phyloP scores from a whole-genome alignment of 2,888 invertebrate species.

The Tigriopus californicus region DNA sequence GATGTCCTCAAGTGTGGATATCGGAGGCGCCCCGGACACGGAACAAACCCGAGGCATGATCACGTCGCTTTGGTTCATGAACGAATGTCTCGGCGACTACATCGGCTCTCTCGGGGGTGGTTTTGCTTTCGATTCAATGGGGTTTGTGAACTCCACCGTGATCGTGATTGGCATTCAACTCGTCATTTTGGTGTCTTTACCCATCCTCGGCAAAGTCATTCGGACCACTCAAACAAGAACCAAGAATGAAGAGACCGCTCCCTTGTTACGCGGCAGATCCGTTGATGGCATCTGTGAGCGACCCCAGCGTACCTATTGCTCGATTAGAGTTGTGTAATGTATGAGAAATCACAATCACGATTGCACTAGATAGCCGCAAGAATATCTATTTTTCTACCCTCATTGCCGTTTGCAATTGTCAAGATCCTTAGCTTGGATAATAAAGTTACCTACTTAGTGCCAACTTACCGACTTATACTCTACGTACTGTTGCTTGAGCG shows the following conservation, averaged over 20 bases:
- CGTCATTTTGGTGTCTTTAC: background rate
- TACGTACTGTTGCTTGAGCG: too few species aligned
- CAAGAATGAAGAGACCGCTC: background rate
- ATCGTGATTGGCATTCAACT: constrained; percentile 1
- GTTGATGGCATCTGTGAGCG: too few species aligned
- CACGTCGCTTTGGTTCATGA: constrained; percentile 10
- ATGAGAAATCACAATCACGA: too few species aligned
- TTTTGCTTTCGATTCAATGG: constrained; percentile 3
- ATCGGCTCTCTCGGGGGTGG: constrained; percentile 4
- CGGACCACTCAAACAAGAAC: background rate
- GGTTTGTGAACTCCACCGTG: constrained; percentile 4
- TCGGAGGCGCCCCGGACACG: constrained; percentile 3
- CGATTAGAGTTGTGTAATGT: too few species aligned
- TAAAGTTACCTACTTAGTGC: too few species aligned
- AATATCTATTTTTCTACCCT: too few species aligned
- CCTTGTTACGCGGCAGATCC: too few species aligned
- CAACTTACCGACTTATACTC: too few species aligned
- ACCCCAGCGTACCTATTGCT: too few species aligned
- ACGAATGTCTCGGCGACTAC: background rate
- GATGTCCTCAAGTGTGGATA: constrained; percentile 6
- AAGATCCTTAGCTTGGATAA: too few species aligned
- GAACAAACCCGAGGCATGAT: constrained; percentile 14
- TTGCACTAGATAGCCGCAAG: too few species aligned
- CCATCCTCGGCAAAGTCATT: background rate
- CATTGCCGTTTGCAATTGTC: too few species aligned